These are phyloP conservation scores for Prosopocoilus inquinatus DNA, from an alignment of 2,888 invertebrate species.

Conservation along the genomic window DNA sequence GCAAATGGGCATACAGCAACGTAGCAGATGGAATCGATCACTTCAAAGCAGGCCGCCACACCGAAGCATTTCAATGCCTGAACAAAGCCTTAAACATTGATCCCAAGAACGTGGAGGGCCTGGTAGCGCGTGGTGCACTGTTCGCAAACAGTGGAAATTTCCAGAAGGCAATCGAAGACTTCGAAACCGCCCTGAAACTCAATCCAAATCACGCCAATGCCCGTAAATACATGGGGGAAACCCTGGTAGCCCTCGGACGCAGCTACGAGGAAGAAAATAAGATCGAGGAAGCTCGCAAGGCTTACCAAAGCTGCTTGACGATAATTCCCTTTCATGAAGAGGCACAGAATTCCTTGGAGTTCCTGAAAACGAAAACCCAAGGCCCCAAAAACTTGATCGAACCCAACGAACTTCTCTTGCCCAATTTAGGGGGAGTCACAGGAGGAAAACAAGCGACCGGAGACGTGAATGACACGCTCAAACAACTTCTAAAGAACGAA, in stretches of 20 bases:
- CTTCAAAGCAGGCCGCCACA: constrained; percentile 89
- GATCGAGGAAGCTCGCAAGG: constrained; percentile 78
- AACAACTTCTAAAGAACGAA: constrained; percentile 59
- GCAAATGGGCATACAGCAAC: constrained; percentile 87
- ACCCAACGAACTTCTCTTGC: constrained; percentile 61
- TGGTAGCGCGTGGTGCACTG: constrained; percentile 87
- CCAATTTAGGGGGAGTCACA: constrained; percentile 55
- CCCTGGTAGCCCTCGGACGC: constrained; percentile 82
- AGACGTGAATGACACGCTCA: constrained; percentile 65
- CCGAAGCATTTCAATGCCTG: constrained; percentile 92
- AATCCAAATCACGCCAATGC: constrained; percentile 92
- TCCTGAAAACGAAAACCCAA: constrained; percentile 67
- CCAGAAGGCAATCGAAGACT: constrained; percentile 91
- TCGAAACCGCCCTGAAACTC: constrained; percentile 84
- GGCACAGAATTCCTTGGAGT: constrained; percentile 80
- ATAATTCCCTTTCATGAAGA: constrained; percentile 86
- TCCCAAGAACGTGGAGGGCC: constrained; percentile 86
- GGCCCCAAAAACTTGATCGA: constrained; percentile 61
- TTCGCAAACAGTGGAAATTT: constrained; percentile 94
- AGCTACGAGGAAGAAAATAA: constrained; percentile 87
- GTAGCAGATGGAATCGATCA: constrained; percentile 95
- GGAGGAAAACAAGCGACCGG: constrained; percentile 33
- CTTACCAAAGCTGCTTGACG: constrained; percentile 79
- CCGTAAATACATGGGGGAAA: constrained; percentile 91
- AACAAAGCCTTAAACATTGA: constrained; percentile 92